phyloP scores from a whole-genome alignment of 2,113 vertebrate species.

The Hipposideros armiger region DNA sequence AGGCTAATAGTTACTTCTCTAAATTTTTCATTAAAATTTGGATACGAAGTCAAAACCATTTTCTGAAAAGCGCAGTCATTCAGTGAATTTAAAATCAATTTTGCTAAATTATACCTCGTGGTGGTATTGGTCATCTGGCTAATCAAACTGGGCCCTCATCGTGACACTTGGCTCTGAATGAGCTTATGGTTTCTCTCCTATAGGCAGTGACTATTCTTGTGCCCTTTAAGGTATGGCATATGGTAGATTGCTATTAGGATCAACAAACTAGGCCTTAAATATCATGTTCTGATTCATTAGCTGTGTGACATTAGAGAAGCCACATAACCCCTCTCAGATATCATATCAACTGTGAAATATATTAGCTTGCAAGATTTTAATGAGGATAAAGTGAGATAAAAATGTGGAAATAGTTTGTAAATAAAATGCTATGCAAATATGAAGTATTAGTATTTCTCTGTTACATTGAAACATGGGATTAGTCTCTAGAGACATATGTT shows the following conservation, averaged over 20 bases:
- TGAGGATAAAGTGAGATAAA: not conserved
- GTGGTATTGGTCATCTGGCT: not conserved
- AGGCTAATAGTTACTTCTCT: not conserved
- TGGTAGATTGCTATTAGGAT: not conserved
- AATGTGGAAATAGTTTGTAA: not conserved
- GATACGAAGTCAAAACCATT: not conserved
- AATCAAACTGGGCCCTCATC: not conserved
- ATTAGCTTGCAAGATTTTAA: not conserved
- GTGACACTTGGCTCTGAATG: not conserved
- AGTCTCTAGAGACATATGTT: not conserved
- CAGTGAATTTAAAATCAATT: not conserved
- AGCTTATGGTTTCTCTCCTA: not conserved
- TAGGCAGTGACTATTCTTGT: not conserved
- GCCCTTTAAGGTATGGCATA: not conserved
- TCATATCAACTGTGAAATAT: not conserved
- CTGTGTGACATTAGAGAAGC: not conserved
- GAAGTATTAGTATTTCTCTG: not conserved
- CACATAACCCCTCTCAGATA: not conserved
- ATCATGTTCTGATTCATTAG: slow-evolving; percentile 12
- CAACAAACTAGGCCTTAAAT: not conserved
- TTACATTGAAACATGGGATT: not conserved
- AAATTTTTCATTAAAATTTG: slow-evolving; percentile 15
- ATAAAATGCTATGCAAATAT: not conserved
- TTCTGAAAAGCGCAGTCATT: not conserved
- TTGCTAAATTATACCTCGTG: not conserved